Evolutionary conservation across 2,888 invertebrate species (phyloP).

Genomic region (Chrysodeixis includens): DNA sequence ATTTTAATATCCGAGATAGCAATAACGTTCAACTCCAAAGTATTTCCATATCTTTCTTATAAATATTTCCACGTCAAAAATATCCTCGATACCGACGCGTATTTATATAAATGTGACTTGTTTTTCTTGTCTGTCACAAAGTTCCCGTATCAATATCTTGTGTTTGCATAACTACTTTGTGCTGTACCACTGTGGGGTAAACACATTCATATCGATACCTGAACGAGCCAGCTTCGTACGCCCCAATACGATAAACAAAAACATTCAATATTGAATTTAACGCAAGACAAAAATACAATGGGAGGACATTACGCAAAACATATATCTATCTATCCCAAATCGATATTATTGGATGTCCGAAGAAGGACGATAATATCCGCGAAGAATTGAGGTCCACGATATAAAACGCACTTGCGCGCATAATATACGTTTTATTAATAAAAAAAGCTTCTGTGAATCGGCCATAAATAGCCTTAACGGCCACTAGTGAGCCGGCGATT

Average conservation of each 20-base stretch:
- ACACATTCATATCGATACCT: slow-evolving; percentile 77
- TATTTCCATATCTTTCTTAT: slow-evolving; percentile 30
- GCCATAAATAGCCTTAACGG: slow-evolving; percentile 88
- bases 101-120: slow-evolving; percentile 77
- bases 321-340: slow-evolving; percentile 71
- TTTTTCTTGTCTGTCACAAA: slow-evolving; percentile 83
- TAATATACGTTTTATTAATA: slow-evolving; percentile 90
- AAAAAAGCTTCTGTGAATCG: slow-evolving; percentile 86
- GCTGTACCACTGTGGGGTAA: slow-evolving; percentile 71
- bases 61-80: slow-evolving; percentile 57
- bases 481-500: slow-evolving; percentile 86
- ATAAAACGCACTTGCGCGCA: slow-evolving; percentile 89
- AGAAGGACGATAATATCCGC: slow-evolving; percentile 86
- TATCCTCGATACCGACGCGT: slow-evolving; percentile 52
- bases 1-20: not conserved
- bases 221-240: slow-evolving; percentile 53
- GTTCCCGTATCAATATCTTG: slow-evolving; percentile 81
- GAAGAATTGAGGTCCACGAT: slow-evolving; percentile 78
- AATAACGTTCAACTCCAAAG: not conserved
- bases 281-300: slow-evolving; percentile 40
- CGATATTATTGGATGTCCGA: slow-evolving; percentile 86
- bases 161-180: slow-evolving; percentile 86
- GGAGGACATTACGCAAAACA: slow-evolving; percentile 59
- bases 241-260: slow-evolving; percentile 59
- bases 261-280: slow-evolving; percentile 55